Percentiles rank a stretch among this genome's conserved stretches.
Evolutionary conservation across 2,888 invertebrate genomes (phyloP).

Genomic region (Drosophila lutescens): DNA sequence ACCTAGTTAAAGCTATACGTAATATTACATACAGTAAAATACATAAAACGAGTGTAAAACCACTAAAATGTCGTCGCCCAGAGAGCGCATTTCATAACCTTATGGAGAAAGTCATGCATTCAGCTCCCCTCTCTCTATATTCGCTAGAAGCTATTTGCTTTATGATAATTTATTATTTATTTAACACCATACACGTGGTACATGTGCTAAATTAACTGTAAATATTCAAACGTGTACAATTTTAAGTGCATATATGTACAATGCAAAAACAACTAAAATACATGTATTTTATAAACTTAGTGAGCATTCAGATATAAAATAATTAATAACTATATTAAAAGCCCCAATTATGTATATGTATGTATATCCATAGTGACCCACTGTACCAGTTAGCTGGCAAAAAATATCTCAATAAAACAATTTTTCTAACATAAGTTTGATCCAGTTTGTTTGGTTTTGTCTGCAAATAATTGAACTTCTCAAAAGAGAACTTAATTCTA

Average conservation of each 20-base stretch:
- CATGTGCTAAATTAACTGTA: constrained; percentile 59
- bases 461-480: too few relatives aligned
- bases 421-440: constrained; percentile 61
- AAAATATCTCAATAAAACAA: constrained; percentile 72
- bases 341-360: constrained; percentile 33
- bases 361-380: constrained; percentile 52
- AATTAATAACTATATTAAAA: constrained; percentile 33
- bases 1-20: constrained; percentile 53
- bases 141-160: constrained; percentile 45
- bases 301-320: constrained; percentile 50
- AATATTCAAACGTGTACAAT: constrained; percentile 51
- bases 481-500: too few relatives aligned
- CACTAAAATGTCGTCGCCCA: constrained; percentile 70
- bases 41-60: constrained; percentile 40
- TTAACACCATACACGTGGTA: constrained; percentile 54
- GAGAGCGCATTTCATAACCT: constrained; percentile 68
- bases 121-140: constrained; percentile 35
- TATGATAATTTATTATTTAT: constrained; percentile 72
- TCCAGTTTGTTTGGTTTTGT: neutral
- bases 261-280: constrained; percentile 34
- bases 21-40: constrained; percentile 44
- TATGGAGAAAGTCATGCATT: constrained; percentile 36
- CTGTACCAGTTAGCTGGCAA: constrained; percentile 65
- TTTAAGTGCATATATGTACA: constrained; percentile 32
- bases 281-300: constrained; percentile 54